phyloP scores from a whole-genome alignment of 2,888 invertebrate genomes.

The Andrena chrysosceles region DNA sequence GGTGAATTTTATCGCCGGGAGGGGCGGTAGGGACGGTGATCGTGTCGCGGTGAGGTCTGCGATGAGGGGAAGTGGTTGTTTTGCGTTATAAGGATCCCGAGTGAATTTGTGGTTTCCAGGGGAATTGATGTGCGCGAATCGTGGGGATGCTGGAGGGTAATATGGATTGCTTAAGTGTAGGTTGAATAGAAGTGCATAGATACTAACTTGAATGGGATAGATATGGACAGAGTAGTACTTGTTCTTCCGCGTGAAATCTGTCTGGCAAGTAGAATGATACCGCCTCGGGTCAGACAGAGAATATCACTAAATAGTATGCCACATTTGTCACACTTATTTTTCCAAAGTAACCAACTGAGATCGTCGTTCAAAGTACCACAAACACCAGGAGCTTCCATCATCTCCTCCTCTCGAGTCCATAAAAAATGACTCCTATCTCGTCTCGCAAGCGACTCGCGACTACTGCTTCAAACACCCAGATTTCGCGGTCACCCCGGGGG shows the following conservation, averaged over 20 bases:
- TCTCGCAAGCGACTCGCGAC: neutral
- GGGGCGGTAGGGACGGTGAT: neutral
- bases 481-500: slow-evolving; percentile 63
- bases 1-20: slow-evolving; percentile 28
- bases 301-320: neutral
- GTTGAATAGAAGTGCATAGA: no score
- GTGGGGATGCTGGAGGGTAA: neutral
- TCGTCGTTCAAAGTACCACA: no score
- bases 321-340: neutral
- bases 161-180: neutral
- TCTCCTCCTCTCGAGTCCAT: no score
- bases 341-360: neutral
- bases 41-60: neutral
- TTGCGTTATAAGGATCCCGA: neutral
- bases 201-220: no score
- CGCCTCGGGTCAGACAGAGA: neutral
- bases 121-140: neutral
- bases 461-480: slow-evolving; percentile 26
- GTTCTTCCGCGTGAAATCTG: neutral
- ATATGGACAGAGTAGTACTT: neutral
- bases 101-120: neutral
- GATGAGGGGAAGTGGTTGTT: neutral
- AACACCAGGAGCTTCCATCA: no score
- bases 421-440: neutral
- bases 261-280: neutral